phyloP scores from a whole-genome alignment of 2,888 invertebrate genomes.

The Hydraecia micacea region DNA sequence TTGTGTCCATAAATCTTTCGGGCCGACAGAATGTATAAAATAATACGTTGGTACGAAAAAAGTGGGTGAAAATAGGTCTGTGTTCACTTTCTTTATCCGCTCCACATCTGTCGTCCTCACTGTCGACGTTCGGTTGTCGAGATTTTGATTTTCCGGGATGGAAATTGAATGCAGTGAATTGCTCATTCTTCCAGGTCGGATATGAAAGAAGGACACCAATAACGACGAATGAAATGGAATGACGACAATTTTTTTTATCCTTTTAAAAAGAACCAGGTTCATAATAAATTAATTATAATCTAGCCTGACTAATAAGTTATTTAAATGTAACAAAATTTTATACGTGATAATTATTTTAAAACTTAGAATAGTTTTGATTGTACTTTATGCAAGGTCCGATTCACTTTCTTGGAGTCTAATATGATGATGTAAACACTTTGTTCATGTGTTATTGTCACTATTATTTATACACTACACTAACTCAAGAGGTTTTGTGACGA shows the following conservation, averaged over 20 bases:
- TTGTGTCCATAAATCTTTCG: slow-evolving; percentile 16
- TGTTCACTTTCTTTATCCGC: neutral
- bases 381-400: no score
- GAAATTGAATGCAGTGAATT: neutral
- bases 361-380: no score
- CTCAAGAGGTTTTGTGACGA: neutral
- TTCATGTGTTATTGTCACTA: no score
- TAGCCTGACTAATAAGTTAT: neutral
- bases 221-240: no score
- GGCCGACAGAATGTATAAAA: neutral
- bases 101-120: neutral
- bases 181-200: no score
- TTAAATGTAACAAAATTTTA: neutral
- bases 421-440: no score
- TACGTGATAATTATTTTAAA: no score
- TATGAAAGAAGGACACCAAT: neutral
- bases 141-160: neutral
- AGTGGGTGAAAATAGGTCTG: neutral
- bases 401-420: no score
- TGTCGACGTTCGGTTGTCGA: neutral
- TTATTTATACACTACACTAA: no score
- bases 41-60: neutral
- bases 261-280: neutral
- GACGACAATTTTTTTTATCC: neutral
- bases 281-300: neutral